Base-by-base conservation (phyloP, 2,888 invertebrate species). In the Apotomis turbidana region DNA sequence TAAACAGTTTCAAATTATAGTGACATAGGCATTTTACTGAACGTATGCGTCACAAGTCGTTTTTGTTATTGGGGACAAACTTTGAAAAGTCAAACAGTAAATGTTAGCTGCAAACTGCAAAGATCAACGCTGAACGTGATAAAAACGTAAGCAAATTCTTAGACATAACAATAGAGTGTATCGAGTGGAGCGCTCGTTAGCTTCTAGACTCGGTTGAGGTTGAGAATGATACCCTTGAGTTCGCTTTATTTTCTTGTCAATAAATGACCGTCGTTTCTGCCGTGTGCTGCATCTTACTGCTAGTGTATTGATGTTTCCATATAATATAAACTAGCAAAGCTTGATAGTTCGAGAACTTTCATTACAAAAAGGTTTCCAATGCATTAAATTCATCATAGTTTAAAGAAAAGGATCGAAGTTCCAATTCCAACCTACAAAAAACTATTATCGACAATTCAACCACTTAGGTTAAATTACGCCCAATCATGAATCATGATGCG, bases 21-120 rank as follows among this genome's bases (percentile, higher is more conserved):
- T 63, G 57, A 64, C 57, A 59, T 52, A 66, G 73, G 70, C 74
- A 73, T 66, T 46, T 46, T 36, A 15, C 15, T 55, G n/a, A 66
- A 55, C 66, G 55, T 66, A 66, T 66, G 57, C 55, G 55, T 57
- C 41, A 6, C 6, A 41, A 41, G 66, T 66, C 55, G 55, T 54
- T 41, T 55, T 27, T 66, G 44, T 57, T 66, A 57, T 64, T 66
- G 66, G 55, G 46, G 66, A 66, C 66, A 44, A 44, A 46, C 27
- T 62, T 62, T 66, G 57, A 46, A 66, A 57, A 46, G 55, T 66
- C 55, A 66, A 62, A 55, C 55, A 57, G 41, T 41, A 41, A 64
- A 64, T 64, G 54, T 64, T 44, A 64, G 15, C 54, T 44, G 41
- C 54, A 54, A 55, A 54, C 54, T 44, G 41, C 54, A 54, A 55